phyloP scores from a whole-genome alignment of 2,888 invertebrate species.

The Digitonthophagus gazella region DNA sequence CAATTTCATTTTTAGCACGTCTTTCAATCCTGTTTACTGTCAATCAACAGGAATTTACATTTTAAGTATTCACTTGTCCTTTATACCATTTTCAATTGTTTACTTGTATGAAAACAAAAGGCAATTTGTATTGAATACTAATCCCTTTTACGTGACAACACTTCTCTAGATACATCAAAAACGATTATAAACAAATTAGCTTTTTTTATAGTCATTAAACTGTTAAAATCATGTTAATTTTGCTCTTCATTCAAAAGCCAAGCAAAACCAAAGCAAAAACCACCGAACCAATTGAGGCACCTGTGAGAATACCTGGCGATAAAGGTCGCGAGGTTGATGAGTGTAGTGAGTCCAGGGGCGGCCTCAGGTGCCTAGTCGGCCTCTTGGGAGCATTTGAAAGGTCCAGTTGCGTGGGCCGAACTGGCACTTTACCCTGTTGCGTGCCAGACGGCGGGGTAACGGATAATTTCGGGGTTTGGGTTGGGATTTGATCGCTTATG shows the following conservation, averaged over 20 bases:
- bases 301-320: slow-evolving; percentile 40
- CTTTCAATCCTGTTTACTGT: no score
- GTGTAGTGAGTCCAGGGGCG: slow-evolving; percentile 36
- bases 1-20: no score
- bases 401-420: slow-evolving; percentile 46
- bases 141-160: no score
- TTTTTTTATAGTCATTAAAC: no score
- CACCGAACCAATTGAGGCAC: not conserved
- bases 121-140: no score
- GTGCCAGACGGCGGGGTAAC: slow-evolving; percentile 46
- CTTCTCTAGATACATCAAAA: not conserved
- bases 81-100: no score
- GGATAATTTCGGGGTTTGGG: slow-evolving; percentile 52
- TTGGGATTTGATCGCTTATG: slow-evolving; percentile 39
- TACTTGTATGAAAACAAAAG: no score
- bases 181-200: no score
- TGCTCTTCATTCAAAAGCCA: no score
- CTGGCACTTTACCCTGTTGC: slow-evolving; percentile 31
- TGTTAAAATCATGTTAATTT: no score
- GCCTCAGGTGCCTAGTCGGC: slow-evolving; percentile 45
- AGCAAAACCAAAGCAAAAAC: slow-evolving; percentile 2
- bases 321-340: slow-evolving; percentile 35
- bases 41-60: no score
- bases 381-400: slow-evolving; percentile 45
- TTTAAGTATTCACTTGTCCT: no score